Evolutionary conservation across 2,113 vertebrate species (phyloP).

Genomic region (Odontophorus gujanensis): DNA sequence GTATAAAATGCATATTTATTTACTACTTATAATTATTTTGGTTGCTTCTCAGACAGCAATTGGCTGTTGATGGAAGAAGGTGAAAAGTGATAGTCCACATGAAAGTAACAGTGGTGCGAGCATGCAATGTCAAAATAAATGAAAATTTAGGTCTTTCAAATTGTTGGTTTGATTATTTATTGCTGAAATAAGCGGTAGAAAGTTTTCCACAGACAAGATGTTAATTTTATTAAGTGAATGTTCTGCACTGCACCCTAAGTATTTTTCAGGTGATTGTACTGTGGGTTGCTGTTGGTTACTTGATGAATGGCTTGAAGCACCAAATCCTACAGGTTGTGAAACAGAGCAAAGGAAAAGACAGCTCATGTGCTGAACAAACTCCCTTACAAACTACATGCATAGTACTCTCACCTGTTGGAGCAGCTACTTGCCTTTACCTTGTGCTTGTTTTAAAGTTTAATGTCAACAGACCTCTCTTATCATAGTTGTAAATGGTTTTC

Average conservation of each 20-base stretch:
- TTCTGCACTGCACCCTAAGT: not conserved
- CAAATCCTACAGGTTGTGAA: conserved; percentile 34
- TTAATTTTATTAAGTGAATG: not conserved
- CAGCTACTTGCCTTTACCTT: conserved; percentile 85
- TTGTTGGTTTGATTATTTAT: not conserved
- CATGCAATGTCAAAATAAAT: not conserved
- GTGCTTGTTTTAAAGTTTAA: conserved; percentile 91
- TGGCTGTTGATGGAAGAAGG: not conserved
- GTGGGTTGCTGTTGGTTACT: not conserved
- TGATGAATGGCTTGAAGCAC: not conserved
- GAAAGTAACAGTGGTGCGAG: not conserved
- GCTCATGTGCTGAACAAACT: conserved; percentile 59
- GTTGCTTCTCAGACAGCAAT: not conserved
- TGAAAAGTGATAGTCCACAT: not conserved
- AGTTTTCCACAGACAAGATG: not conserved
- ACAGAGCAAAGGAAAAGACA: conserved; percentile 26
- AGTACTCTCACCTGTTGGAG: conserved; percentile 68
- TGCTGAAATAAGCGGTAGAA: not conserved
- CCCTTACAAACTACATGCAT: not conserved
- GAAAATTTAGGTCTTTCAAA: not conserved
- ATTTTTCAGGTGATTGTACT: conserved; percentile 1
- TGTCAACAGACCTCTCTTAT: conserved; percentile 93
- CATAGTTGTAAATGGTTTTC: conserved; percentile 97
- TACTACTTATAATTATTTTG: not conserved
- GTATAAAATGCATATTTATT: not conserved